Percentiles rank a stretch among this genome's conserved stretches.
Conservation (phyloP, 1,140 invertebrate genomes). For the Drosophila kurseongensis region DNA sequence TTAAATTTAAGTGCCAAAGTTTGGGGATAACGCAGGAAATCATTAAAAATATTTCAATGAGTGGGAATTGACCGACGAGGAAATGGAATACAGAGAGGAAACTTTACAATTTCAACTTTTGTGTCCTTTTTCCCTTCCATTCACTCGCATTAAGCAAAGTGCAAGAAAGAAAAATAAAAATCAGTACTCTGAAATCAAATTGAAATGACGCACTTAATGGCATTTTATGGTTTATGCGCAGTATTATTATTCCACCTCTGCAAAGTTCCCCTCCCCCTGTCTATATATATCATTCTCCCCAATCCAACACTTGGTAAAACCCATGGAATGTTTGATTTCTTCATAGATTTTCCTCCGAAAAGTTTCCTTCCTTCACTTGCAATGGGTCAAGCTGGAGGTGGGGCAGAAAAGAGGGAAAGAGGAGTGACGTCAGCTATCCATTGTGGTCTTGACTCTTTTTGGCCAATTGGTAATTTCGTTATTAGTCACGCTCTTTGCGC, state of each 20-base stretch:
- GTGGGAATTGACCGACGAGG: conserved; percentile 22
- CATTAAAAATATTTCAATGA: conserved; percentile 46
- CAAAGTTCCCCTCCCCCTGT: not conserved
- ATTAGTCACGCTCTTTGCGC: conserved; percentile 84
- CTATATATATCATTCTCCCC: not conserved
- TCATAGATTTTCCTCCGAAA: conserved; percentile 13
- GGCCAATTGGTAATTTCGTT: conserved; percentile 81
- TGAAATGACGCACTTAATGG: conserved; percentile 81
- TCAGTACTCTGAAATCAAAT: conserved; percentile 67
- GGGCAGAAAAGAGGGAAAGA: not conserved
- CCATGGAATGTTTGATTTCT: conserved; percentile 7
- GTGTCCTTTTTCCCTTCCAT: not conserved
- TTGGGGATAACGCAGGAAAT: conserved; percentile 34
- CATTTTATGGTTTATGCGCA: conserved; percentile 77
- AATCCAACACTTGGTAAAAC: not conserved
- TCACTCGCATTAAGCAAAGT: conserved; percentile 4
- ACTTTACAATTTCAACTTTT: conserved; percentile 22
- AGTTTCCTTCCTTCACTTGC: conserved; percentile 3
- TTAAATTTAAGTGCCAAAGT: conserved; percentile 30
- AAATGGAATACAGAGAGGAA: conserved; percentile 6
- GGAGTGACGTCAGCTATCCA: conserved; percentile 24
- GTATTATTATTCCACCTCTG: conserved; percentile 66
- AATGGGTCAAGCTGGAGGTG: not conserved
- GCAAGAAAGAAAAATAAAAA: conserved; percentile 33
- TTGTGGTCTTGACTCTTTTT: conserved; percentile 57